These are phyloP conservation scores for Encarsia formosa DNA, from an alignment of 2,888 invertebrate genomes.

Conservation along the genomic window DNA sequence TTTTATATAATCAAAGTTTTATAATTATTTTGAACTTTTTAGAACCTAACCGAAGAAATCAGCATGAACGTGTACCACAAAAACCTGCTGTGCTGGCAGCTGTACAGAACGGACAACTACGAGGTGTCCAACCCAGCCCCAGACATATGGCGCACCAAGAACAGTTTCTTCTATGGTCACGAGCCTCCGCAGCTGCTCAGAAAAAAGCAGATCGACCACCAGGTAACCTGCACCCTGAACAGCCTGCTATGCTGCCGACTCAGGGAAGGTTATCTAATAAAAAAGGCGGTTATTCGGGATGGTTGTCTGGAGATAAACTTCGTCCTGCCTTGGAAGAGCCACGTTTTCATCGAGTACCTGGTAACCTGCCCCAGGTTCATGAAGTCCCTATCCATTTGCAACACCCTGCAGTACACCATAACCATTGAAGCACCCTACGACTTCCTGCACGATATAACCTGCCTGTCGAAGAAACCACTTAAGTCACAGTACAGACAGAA, in stretches of 20 bases:
- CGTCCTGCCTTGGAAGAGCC: constrained; percentile 68
- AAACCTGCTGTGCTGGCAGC: constrained; percentile 55
- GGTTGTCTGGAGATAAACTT: constrained; percentile 61
- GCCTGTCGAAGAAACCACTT: constrained; percentile 60
- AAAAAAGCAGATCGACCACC: constrained; percentile 64
- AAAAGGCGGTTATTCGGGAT: constrained; percentile 55
- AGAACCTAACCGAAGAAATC: constrained; percentile 32
- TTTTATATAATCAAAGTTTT: too few species aligned
- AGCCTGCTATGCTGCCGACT: constrained; percentile 69
- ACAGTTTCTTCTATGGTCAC: constrained; percentile 57
- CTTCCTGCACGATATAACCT: constrained; percentile 71
- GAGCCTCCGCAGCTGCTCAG: constrained; percentile 57
- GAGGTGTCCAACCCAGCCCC: constrained; percentile 27
- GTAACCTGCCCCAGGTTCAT: constrained; percentile 61
- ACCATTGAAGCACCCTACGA: constrained; percentile 63
- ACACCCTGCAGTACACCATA: constrained; percentile 50
- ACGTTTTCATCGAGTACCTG: constrained; percentile 66
- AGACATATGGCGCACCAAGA: constrained; percentile 46
- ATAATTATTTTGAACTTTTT: neutral
- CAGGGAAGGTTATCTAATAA: constrained; percentile 67
- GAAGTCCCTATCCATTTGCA: constrained; percentile 42
- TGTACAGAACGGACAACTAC: constrained; percentile 37
- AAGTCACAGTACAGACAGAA: constrained; percentile 64
- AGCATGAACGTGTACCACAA: constrained; percentile 60
- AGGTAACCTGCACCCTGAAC: constrained; percentile 59